These are phyloP conservation scores for Sinocyclocheilus anophthalmus DNA, from an alignment of 2,113 vertebrate species.

Conservation along the genomic window DNA sequence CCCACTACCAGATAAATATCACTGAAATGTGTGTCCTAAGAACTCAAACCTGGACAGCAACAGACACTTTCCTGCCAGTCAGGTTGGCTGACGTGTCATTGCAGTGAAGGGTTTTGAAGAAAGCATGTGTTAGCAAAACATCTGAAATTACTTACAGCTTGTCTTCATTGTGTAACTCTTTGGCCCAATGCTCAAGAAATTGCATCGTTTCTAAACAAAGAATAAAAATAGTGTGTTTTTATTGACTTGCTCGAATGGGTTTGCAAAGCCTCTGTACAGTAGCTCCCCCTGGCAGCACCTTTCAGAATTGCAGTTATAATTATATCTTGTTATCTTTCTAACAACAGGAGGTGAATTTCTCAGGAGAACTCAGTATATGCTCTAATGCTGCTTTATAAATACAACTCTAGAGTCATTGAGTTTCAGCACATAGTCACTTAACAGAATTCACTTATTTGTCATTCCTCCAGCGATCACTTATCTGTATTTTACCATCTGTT, in stretches of 20 bases:
- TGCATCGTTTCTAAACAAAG: not conserved
- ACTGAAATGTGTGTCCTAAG: not conserved
- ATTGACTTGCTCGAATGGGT: not conserved
- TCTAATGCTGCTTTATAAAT: not conserved
- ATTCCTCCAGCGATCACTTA: not conserved
- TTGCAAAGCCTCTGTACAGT: not conserved
- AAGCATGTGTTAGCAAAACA: not conserved
- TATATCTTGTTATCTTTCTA: not conserved
- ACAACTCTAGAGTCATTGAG: not conserved
- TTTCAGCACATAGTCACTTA: not conserved
- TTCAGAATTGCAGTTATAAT: not conserved
- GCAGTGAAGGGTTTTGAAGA: not conserved
- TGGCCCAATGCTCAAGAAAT: not conserved
- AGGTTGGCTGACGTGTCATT: not conserved
- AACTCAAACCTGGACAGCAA: not conserved
- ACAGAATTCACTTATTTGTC: not conserved
- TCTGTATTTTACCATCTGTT: conserved; percentile 8
- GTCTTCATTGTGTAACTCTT: not conserved
- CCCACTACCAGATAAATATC: not conserved
- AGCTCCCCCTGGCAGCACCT: not conserved
- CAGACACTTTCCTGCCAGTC: not conserved
- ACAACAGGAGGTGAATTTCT: not conserved
- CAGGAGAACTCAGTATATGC: not conserved
- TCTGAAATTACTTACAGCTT: not conserved
- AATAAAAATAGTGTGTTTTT: not conserved